These are phyloP conservation scores for Dromococcyx pavoninus DNA, from an alignment of 2,797 vertebrate species.

Conservation along the genomic window DNA sequence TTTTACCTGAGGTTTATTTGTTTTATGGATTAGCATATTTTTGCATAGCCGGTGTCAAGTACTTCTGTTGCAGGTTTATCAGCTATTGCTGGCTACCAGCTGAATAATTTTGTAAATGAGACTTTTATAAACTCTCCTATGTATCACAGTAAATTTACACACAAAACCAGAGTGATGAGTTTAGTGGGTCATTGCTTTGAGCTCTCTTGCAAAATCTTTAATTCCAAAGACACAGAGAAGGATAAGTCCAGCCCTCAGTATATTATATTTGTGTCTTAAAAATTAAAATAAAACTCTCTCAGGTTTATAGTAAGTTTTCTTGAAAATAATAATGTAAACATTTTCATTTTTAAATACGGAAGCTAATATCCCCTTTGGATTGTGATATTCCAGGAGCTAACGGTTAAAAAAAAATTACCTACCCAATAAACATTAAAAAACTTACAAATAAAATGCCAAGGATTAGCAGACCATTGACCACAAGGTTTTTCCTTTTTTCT, in stretches of 20 bases:
- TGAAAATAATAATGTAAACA: background rate
- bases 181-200: no score
- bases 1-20: conserved; percentile 9
- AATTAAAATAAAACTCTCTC: background rate
- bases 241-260: background rate
- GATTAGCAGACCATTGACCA: background rate
- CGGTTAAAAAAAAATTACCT: background rate
- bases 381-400: background rate
- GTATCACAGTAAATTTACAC: background rate
- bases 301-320: background rate
- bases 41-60: background rate
- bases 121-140: conserved; percentile 7
- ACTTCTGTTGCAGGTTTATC: conserved; percentile 8
- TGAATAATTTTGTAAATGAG: conserved; percentile 48
- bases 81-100: background rate
- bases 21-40: conserved; percentile 27
- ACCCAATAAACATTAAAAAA: background rate
- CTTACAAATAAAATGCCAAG: background rate
- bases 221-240: background rate
- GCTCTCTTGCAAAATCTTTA: background rate
- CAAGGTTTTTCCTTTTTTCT: background rate
- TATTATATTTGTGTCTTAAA: background rate
- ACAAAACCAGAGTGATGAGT: no score
- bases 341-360: background rate
- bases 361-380: background rate